phyloP scores from a whole-genome alignment of 2,113 vertebrate species.

The Podiceps cristatus region DNA sequence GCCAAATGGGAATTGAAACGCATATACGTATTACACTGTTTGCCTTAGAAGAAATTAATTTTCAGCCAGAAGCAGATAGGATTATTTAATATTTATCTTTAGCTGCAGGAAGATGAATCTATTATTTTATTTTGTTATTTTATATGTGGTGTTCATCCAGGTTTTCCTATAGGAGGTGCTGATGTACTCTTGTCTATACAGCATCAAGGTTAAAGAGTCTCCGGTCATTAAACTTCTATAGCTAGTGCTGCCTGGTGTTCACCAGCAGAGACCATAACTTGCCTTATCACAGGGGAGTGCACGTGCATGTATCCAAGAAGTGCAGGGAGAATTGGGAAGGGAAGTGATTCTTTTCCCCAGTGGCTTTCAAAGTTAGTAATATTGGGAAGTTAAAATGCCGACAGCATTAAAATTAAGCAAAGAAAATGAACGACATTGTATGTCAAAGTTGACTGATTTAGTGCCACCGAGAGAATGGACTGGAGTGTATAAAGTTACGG shows the following conservation, averaged over 20 bases:
- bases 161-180: conserved; percentile 69
- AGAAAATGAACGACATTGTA: not conserved
- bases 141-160: not conserved
- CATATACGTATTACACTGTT: conserved; percentile 79
- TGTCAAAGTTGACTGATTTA: conserved; percentile 59
- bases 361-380: conserved; percentile 12
- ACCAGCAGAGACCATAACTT: not conserved
- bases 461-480: not conserved
- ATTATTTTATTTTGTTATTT: conserved; percentile 82
- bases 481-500: conserved; percentile 46
- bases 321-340: not conserved
- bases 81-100: conserved; percentile 87
- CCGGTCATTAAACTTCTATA: not conserved
- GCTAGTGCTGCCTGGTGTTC: not conserved
- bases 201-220: conserved; percentile 5
- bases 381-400: not conserved
- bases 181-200: not conserved
- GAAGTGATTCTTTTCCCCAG: not conserved
- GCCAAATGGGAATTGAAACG: conserved; percentile 81
- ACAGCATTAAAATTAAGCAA: not conserved
- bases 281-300: not conserved
- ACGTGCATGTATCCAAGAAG: fast-evolving
- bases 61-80: conserved; percentile 77
- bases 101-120: conserved; percentile 82
- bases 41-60: conserved; percentile 86